Percentiles rank a stretch among this genome's conserved stretches.
Evolutionary conservation across 2,113 vertebrate species (phyloP).

Genomic region (Pterocles gutturalis): DNA sequence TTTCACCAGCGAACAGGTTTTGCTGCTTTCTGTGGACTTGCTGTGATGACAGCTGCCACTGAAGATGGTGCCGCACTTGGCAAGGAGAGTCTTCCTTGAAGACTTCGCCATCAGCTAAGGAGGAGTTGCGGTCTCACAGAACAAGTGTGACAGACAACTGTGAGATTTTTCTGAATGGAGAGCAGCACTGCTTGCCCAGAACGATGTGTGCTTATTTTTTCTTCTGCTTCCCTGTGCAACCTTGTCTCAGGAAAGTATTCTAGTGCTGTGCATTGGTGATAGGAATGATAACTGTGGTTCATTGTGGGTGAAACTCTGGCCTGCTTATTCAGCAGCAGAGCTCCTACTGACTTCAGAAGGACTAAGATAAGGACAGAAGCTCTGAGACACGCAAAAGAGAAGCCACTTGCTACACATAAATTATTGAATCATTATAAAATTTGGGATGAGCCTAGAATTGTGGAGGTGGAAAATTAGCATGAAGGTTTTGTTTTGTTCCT

Average conservation of each 20-base stretch:
- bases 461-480: background rate
- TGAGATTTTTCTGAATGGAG: conserved; percentile 6
- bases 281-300: background rate
- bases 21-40: background rate
- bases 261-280: background rate
- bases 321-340: background rate
- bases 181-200: background rate
- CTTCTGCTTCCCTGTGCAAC: background rate
- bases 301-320: background rate
- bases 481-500: background rate
- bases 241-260: background rate
- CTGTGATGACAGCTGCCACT: background rate
- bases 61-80: background rate
- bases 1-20: conserved; percentile 26
- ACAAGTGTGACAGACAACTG: background rate
- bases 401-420: background rate
- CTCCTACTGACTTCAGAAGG: background rate
- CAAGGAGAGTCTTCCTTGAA: background rate
- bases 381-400: background rate
- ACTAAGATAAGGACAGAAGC: background rate
- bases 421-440: background rate
- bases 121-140: background rate
- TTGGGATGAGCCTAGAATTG: background rate
- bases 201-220: background rate
- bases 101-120: background rate